Evolutionary conservation across 2,888 invertebrate genomes (phyloP), one percentile per base, ranked within the genome.

Genomic region (Orchesella flavescens): DNA sequence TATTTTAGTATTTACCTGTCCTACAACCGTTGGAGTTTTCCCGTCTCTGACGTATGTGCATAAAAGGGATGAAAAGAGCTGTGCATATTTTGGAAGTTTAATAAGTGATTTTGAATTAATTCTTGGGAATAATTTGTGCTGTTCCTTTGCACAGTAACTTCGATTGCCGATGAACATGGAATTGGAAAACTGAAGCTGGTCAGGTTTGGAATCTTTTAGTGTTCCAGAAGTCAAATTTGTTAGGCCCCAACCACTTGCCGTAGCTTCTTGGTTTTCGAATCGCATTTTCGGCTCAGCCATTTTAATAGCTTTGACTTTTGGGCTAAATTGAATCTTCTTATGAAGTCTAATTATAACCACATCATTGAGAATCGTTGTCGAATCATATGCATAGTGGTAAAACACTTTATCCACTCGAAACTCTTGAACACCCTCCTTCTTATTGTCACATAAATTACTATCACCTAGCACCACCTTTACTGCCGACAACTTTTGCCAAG

Each of bases 201-300:
- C 63, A 9, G 86, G 86, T 1, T 55, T 24, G 0, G 34, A 34
- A 34, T 65, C 13, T 4, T n/a, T 66, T 17, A 13, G 21, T 17
- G 13, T 65, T n/a, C 7, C 24, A 7, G 49, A 19, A 1, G 84
- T 85, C 4, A 86, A 19, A 49, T 87, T 85, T 12, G 80, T 85
- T 15, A 80, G 44, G 4, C 87, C 87, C 86, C 86, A 87, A 12
- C 71, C 82, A 76, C 79, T 82, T 12, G 24, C 59, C 17, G 57
- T 55, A 1, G 49, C 79, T 34, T 17, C n/a, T 43, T 61, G 15
- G 44, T 80, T 21, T 21, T 69, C 49, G 63, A 80, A 75, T 21
- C 24, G 17, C 75, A 57, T 75, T 12, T 34, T 73, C 17, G 13
- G 19, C 7, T 65, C 66, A 1, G 80, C 80, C 73, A 80, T 55